phyloP scores from a whole-genome alignment of 1,140 invertebrate species.

The Pseudomyrmex pallidus region DNA sequence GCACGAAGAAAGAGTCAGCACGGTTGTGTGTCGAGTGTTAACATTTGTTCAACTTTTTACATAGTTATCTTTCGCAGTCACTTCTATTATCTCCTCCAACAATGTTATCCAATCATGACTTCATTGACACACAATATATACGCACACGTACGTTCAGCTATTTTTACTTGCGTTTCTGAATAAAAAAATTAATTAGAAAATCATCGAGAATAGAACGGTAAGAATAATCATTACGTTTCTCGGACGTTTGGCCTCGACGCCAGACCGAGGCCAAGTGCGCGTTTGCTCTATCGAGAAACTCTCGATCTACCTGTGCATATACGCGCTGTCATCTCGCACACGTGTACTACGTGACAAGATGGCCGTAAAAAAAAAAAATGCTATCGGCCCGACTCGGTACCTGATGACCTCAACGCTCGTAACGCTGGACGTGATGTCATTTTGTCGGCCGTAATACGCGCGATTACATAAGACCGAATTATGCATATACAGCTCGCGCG shows the following conservation, averaged over 20 bases:
- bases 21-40: neutral
- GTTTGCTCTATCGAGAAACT: constrained; percentile 44
- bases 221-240: constrained; percentile 10
- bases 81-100: too few species aligned
- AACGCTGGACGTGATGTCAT: constrained; percentile 71
- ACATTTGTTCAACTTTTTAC: too few species aligned
- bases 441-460: constrained; percentile 60
- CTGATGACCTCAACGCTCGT: constrained; percentile 72
- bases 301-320: constrained; percentile 18
- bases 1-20: neutral
- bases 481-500: neutral
- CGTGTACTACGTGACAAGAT: constrained; percentile 41
- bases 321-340: constrained; percentile 36
- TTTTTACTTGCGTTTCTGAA: neutral
- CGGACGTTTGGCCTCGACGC: neutral
- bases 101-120: too few species aligned
- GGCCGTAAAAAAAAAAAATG: constrained; percentile 68
- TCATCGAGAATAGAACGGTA: neutral
- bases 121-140: neutral
- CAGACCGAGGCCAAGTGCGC: constrained; percentile 14
- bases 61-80: too few species aligned
- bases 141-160: neutral
- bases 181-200: neutral
- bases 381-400: constrained; percentile 52
- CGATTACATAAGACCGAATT: constrained; percentile 63